These are phyloP conservation scores for Oreochromis niloticus DNA, from an alignment of 2,113 vertebrate genomes.

Conservation along the genomic window DNA sequence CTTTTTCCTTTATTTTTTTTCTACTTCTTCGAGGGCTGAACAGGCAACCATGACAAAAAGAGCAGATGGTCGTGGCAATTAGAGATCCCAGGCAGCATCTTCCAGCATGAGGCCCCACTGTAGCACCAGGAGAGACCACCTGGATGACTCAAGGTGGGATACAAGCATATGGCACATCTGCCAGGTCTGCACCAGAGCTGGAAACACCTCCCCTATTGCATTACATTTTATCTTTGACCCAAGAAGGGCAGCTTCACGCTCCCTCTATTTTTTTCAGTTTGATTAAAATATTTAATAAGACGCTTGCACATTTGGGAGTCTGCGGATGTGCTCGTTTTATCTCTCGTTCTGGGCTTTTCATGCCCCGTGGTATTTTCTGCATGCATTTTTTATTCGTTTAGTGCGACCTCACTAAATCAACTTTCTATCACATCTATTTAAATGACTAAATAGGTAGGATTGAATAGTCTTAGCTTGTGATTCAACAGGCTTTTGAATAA, in stretches of 20 bases:
- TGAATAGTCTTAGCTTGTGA: not conserved
- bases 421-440: not conserved
- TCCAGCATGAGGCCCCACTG: constrained; percentile 59
- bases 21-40: constrained; percentile 25
- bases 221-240: constrained; percentile 68
- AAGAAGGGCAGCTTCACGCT: constrained; percentile 6
- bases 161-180: constrained; percentile 67
- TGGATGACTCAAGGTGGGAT: constrained; percentile 68
- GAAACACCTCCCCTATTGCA: constrained; percentile 59
- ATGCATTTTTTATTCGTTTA: not conserved
- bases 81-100: constrained; percentile 66
- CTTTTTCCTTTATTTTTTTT: not conserved
- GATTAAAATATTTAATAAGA: not conserved
- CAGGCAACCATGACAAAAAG: constrained; percentile 65
- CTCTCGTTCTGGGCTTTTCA: not conserved
- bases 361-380: not conserved
- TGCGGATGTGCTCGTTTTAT: not conserved
- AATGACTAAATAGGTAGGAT: not conserved
- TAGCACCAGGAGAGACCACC: constrained; percentile 66
- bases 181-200: constrained; percentile 55
- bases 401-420: not conserved
- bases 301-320: not conserved
- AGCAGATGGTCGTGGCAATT: constrained; percentile 72
- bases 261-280: not conserved
- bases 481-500: not conserved